These are phyloP conservation scores for Acanthosepion esculentum DNA, from an alignment of 2,888 invertebrate genomes.

Conservation along the genomic window DNA sequence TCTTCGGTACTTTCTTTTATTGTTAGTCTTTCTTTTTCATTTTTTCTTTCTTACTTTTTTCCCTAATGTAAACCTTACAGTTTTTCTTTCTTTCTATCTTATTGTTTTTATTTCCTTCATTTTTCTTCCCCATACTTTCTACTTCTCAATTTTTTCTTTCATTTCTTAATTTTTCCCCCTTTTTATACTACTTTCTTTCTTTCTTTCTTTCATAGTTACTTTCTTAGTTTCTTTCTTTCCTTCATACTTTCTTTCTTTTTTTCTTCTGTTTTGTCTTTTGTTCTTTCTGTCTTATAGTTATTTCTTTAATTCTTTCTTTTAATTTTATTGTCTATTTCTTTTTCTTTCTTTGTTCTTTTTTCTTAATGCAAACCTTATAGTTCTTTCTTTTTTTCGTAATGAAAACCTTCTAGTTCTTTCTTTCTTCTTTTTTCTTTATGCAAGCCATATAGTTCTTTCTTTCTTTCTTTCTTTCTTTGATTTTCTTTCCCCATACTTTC, in stretches of 20 bases:
- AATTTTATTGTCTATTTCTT: neutral
- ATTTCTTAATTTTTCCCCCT: neutral
- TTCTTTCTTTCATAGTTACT: neutral
- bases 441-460: too few species aligned
- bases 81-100: neutral
- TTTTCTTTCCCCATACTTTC: too few species aligned
- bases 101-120: neutral
- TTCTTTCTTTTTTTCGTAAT: neutral
- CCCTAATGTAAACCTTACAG: neutral
- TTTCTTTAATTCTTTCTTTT: neutral
- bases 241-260: neutral
- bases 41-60: neutral
- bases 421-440: neutral
- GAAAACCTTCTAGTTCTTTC: too few species aligned
- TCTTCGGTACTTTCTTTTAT: too few species aligned
- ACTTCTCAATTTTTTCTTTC: neutral
- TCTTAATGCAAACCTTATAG: neutral
- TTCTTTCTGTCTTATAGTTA: neutral
- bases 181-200: neutral
- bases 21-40: neutral
- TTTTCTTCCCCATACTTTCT: neutral
- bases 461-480: too few species aligned
- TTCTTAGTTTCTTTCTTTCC: neutral
- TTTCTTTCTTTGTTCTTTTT: neutral
- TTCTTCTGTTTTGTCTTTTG: neutral